These are phyloP conservation scores for Apodemus sylvaticus DNA, from an alignment of 2,113 vertebrate species.

Conservation along the genomic window DNA sequence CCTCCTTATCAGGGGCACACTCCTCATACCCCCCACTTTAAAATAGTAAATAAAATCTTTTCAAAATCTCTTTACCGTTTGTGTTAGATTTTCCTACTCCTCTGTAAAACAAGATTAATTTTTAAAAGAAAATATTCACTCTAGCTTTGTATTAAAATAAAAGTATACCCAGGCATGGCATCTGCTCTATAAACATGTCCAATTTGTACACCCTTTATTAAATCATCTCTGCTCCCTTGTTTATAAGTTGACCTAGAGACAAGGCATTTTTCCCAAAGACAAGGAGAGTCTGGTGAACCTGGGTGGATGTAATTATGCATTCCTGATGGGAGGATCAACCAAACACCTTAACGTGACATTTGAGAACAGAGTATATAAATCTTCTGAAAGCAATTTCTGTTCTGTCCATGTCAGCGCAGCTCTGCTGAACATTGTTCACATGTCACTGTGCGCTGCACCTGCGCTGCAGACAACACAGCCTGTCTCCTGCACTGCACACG, in stretches of 20 bases:
- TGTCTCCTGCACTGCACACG: constrained; percentile 4
- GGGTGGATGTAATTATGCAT: not conserved
- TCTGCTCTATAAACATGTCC: not conserved
- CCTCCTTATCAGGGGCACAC: not conserved
- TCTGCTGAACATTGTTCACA: constrained; percentile 34
- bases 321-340: not conserved
- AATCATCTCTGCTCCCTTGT: not conserved
- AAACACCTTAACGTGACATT: constrained; percentile 24
- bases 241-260: not conserved
- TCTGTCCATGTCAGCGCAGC: constrained; percentile 15
- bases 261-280: not conserved
- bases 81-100: not conserved
- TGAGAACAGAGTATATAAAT: constrained; percentile 12
- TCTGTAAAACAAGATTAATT: constrained; percentile 17
- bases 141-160: constrained; percentile 41
- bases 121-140: not conserved
- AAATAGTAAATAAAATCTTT: not conserved
- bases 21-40: not conserved
- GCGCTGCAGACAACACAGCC: too few species aligned
- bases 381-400: constrained; percentile 60
- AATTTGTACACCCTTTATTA: not conserved
- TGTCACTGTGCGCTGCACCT: not conserved
- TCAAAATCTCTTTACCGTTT: not conserved
- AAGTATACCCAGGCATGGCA: not conserved
- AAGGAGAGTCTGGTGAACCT: not conserved